phyloP scores from a whole-genome alignment of 1,140 invertebrate species.

The Lerema accius region DNA sequence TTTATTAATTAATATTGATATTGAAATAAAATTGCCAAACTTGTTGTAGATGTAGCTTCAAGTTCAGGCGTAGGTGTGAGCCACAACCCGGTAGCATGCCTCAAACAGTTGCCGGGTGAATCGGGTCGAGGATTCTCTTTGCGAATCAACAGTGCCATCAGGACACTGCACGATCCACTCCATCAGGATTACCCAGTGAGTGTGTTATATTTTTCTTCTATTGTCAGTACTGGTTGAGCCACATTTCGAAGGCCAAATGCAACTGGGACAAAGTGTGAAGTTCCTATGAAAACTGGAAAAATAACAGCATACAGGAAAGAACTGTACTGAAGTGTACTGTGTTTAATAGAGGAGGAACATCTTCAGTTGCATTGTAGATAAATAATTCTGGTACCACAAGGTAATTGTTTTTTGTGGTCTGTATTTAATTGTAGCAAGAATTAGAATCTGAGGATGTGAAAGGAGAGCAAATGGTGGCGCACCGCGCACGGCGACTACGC shows the following conservation, averaged over 20 bases:
- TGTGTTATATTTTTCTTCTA: conserved; percentile 12
- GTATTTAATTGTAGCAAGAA: conserved; percentile 54
- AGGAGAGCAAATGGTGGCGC: conserved; percentile 57
- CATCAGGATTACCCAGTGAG: conserved; percentile 56
- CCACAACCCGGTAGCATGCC: conserved; percentile 49
- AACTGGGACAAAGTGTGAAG: too few relatives aligned
- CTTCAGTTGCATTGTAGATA: too few relatives aligned
- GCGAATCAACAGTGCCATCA: conserved; percentile 67
- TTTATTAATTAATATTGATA: too few relatives aligned
- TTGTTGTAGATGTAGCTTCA: conserved; percentile 31
- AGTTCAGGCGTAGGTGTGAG: background rate
- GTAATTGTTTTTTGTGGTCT: too few relatives aligned
- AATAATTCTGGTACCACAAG: background rate
- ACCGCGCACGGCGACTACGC: conserved; percentile 48
- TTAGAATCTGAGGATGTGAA: conserved; percentile 53
- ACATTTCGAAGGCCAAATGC: too few relatives aligned
- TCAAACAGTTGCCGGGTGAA: conserved; percentile 64
- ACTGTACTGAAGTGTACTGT: too few relatives aligned
- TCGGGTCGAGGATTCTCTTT: conserved; percentile 62
- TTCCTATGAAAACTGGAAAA: too few relatives aligned
- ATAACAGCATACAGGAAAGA: too few relatives aligned
- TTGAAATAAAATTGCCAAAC: too few relatives aligned
- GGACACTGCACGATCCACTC: conserved; percentile 50
- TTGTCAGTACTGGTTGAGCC: too few relatives aligned
- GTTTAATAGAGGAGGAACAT: too few relatives aligned